Conservation (phyloP, 2,888 invertebrate genomes). For the Diarsia mendica region DNA sequence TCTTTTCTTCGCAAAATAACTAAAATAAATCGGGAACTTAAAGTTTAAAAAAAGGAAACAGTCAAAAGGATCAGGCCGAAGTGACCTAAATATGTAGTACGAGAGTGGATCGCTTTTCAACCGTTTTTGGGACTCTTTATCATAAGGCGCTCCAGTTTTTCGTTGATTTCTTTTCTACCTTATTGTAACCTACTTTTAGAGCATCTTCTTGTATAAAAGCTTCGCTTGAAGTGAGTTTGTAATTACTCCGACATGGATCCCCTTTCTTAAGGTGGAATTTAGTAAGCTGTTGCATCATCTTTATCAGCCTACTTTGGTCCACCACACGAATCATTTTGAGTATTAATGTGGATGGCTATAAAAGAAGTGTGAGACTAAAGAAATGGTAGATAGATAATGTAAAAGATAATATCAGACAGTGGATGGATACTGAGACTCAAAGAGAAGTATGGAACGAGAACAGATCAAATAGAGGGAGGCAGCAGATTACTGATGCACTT, state of each 20-base stretch:
- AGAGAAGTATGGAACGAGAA: neutral
- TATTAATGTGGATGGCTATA: neutral
- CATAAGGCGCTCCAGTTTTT: conserved; percentile 16
- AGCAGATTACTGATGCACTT: neutral
- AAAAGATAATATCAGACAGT: neutral
- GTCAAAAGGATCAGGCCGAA: conserved; percentile 13
- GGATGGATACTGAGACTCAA: neutral
- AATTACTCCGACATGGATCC: neutral
- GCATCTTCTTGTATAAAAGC: neutral
- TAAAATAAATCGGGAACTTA: conserved; percentile 57
- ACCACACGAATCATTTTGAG: neutral
- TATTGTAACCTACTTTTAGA: neutral
- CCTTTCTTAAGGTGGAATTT: neutral
- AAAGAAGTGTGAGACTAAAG: neutral
- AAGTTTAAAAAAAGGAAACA: conserved; percentile 26
- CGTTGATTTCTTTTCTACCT: neutral
- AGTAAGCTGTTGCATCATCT: neutral
- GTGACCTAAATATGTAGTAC: conserved; percentile 29
- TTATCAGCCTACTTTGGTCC: neutral
- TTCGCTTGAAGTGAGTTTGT: neutral
- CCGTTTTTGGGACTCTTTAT: neutral
- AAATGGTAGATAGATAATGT: neutral
- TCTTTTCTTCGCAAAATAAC: conserved; percentile 54
- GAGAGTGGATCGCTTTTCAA: neutral
- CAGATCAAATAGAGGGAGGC: neutral